A percentile compares a stretch with the other conserved stretches of the same genome.
Conservation (phyloP, 92 coral and sea anemone species). For the Zoanthus sansibaricus region DNA sequence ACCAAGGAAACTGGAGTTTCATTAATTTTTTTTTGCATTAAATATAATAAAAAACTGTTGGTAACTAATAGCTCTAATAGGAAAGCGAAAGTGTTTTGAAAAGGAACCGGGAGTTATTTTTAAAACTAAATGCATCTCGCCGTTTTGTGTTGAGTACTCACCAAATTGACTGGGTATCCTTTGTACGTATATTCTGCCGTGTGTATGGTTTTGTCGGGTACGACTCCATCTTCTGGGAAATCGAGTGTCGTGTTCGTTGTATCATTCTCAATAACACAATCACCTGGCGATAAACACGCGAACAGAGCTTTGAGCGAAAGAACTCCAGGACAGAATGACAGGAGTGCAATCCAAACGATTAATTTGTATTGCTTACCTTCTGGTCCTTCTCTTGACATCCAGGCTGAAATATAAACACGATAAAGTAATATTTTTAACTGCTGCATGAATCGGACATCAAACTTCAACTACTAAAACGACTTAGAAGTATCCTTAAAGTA, state of each 20-base stretch:
- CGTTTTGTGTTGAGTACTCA: constrained; percentile 53
- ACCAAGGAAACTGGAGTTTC: constrained; percentile 7
- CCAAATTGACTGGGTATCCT: constrained; percentile 98
- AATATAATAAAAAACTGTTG: not conserved
- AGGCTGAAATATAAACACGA: constrained; percentile 75
- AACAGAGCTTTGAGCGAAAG: constrained; percentile 34
- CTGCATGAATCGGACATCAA: constrained; percentile 24
- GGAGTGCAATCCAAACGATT: not conserved
- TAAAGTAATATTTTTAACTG: constrained; percentile 26
- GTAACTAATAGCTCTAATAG: not conserved
- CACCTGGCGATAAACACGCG: constrained; percentile 71
- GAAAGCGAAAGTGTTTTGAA: not conserved
- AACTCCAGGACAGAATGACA: not conserved
- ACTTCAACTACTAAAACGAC: not conserved
- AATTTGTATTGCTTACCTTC: constrained; percentile 76
- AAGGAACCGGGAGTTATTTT: not conserved
- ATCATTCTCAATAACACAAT: constrained; percentile 97
- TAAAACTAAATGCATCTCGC: not conserved
- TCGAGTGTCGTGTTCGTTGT: constrained; percentile 74
- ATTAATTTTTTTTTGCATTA: not conserved
- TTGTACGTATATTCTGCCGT: constrained; percentile 97
- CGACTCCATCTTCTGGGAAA: constrained; percentile 64
- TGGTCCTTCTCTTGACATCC: constrained; percentile 99
- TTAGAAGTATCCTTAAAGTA: constrained; percentile 40
- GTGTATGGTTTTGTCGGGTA: constrained; percentile 78